Evolutionary conservation across 2,888 invertebrate species (phyloP), one percentile per base, ranked within the genome.

Genomic region (Erpobdella octoculata): DNA sequence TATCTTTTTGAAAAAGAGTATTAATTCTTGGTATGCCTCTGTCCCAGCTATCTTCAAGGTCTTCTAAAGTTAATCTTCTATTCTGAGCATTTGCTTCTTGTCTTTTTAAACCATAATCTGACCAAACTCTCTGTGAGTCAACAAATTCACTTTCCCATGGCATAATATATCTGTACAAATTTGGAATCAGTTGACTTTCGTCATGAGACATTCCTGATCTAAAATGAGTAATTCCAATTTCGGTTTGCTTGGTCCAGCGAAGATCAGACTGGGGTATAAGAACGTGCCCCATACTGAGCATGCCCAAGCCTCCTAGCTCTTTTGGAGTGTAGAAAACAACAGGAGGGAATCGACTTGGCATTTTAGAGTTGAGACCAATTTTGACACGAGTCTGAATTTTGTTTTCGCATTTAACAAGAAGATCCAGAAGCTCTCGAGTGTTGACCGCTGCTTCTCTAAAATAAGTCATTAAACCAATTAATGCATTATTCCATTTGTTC

Each of bases 131-230:
- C 84, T 98, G 98, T 0, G 98, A 98, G 84, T 99, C 98, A 65
- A 98, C 95, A 79, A 99, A 99, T 85, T 98, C 98, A 0, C 96
- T 95, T 85, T 99, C 98, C 98, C 98, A 98, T 0, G 98, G 97
- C 85, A 97, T 93, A 79, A 98, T 92, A 83, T 96, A 96, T 76
- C 82, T 82, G 86, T 99, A 98, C 84, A 98, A 88, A 86, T 99
- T 99, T 38, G 98, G 98, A 83, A 98, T 98, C 71, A 98, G 87
- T 85, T 98, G 98, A 86, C 99, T 98, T 83, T 98, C 97, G 81
- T 98, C 98, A 83, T 98, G 98, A 33, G 94, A 95, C 94, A 97
- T 96, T 78, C 97, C 98, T 4, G 97, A 97, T 25, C 98, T 89
- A 89, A 97, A 98, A 86, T 99, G 98, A 15, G 98, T 99, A 79